Evolutionary conservation across 2,888 invertebrate species (phyloP).

Genomic region (Agrochola macilenta): DNA sequence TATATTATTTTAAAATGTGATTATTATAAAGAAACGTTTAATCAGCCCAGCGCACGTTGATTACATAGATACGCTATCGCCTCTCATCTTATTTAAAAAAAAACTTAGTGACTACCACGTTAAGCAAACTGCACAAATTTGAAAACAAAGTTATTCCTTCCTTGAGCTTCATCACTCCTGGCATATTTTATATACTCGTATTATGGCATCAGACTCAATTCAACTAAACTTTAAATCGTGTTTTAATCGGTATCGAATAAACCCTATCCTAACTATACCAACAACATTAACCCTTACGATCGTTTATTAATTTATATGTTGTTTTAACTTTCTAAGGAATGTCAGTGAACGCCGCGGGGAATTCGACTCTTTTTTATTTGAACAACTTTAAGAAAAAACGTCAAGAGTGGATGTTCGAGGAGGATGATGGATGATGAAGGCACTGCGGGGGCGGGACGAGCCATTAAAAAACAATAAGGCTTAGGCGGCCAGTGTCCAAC

Average conservation of each 20-base stretch:
- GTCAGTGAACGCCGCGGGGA: slow-evolving; percentile 85
- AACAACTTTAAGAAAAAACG: slow-evolving; percentile 74
- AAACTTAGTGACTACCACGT: background rate
- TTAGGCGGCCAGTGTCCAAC: slow-evolving; percentile 83
- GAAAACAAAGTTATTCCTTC: background rate
- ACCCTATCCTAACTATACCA: slow-evolving; percentile 33
- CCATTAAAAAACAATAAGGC: slow-evolving; percentile 90
- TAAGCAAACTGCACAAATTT: background rate
- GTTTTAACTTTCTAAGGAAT: slow-evolving; percentile 85
- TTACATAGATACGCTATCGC: background rate
- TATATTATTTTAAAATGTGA: slow-evolving; percentile 10
- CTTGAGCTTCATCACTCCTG: background rate
- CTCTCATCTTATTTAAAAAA: background rate
- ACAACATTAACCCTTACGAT: slow-evolving; percentile 73
- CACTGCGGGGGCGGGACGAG: slow-evolving; percentile 82
- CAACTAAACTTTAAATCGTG: slow-evolving; percentile 12
- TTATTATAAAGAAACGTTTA: background rate
- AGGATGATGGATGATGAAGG: slow-evolving; percentile 85
- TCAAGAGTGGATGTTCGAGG: slow-evolving; percentile 71
- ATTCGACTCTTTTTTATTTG: slow-evolving; percentile 80
- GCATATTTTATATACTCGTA: too few relatives aligned
- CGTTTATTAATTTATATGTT: slow-evolving; percentile 86
- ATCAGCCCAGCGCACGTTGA: background rate
- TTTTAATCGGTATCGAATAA: slow-evolving; percentile 43
- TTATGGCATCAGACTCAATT: background rate